Base-by-base conservation (phyloP, 2,888 invertebrate genomes). In the Drosophila mayaguana region DNA sequence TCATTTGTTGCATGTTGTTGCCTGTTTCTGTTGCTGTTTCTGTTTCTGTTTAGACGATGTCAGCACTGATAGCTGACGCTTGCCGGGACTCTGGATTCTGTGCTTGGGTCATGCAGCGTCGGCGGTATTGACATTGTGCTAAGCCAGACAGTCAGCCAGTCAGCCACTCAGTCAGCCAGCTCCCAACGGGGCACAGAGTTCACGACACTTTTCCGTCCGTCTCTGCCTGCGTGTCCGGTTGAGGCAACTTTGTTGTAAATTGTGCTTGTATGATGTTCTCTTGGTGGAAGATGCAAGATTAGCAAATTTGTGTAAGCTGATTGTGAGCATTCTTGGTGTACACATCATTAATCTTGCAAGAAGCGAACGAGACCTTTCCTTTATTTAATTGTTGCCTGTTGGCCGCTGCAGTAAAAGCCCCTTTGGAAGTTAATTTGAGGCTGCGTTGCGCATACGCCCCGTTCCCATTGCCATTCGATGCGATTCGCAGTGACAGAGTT, bases 271-370 rank as follows among this genome's bases (percentile, higher is more conserved):
- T 87, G 85, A 87, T 80, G 82, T 76, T 74, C 71, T 38, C 28
- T 38, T 62, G 28, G 50, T 32, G 25, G 64, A 36, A 75, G 88
- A 87, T 87, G 64, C 77, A 65, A 81, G 88, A 84, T 88, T 81
- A 77, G 65, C 60, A 79, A 85, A 84, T 80, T 88, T 83, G 83
- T 77, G 72, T 87, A 64, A 51, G 72, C 67, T 66, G 86, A 79
- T 81, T 86, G 81, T 80, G 75, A 70, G 78, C 80, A 86, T 83
- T 81, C 75, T 54, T 71, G 56, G 43, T 64, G 72, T 61, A 74
- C 84, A 83, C 83, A 72, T 76, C 83, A 86, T 86, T 83, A 86
- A 87, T 83, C 81, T 81, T 60, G n/a, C 34, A 53, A 51, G 38
- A 38, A 50, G 22, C 16, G 28, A 12, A 34, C 3, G 16, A 55